Base-by-base conservation (phyloP, 2,797 vertebrate genomes). In the Microcaecilia unicolor region DNA sequence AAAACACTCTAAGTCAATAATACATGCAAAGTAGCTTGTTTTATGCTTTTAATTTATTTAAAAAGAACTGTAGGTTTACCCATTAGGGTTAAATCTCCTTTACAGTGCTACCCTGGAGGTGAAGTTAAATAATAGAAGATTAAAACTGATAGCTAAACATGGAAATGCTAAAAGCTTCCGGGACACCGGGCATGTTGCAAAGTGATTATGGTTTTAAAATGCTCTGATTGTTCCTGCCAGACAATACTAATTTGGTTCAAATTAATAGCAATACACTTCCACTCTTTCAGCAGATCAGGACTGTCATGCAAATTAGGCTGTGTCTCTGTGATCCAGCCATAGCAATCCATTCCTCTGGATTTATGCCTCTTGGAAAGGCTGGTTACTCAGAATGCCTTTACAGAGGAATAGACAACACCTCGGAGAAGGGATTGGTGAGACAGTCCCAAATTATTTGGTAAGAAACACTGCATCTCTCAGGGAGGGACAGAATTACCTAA, bases 201-300 rank as follows among this genome's bases (percentile, higher is more conserved):
- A 16, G 34, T 69, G 44, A 70, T 35, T 44, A 44, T 27, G 52
- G 44, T 44, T 69, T 52, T 12, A 28, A 28, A 61, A 3, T 55
- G 44, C 55, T 54, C 26, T 21, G 35, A 42, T 49, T 72, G 55
- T 70, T 78, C 59, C 64, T 52, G 70, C 45, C 46, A 72, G 68
- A 71, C 53, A 63, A 45, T 34, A 34, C 12, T 71, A 72, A 78
- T 82, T 82, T 74, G 57, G 74, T 79, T 70, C 55, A 52, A 72
- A 58, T 76, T 69, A 82, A 62, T 48, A 66, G 52, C 66, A 76
- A 64, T 47, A 23, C 57, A 49, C 45, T 61, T 42, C 31, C 46
- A 69, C 55, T 58, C 47, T 55, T 13, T 76, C 67, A 64, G 45
- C 34, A 51, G 43, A 36, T 18, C 53, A 24, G 40, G 40, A 28